Evolutionary conservation across 2,888 invertebrate species (phyloP).

Genomic region (Eucriotettix oculatus): DNA sequence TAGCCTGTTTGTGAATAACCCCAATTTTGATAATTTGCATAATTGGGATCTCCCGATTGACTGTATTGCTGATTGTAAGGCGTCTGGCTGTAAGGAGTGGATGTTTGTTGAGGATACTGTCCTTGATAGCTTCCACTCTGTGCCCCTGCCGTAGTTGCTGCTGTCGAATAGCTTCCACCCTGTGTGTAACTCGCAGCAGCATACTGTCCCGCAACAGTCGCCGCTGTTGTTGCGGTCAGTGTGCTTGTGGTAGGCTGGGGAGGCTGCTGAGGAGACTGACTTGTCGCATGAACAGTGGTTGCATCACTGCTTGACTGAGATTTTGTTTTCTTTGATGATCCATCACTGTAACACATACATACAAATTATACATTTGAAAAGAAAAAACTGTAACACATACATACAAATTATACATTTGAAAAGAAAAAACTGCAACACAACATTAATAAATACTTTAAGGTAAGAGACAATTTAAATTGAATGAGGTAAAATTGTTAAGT

Average conservation of each 20-base stretch:
- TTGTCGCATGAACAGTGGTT: neutral
- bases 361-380: neutral
- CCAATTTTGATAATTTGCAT: conserved; percentile 42
- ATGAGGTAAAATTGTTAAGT: no score
- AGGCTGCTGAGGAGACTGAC: conserved; percentile 1
- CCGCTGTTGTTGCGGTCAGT: conserved; percentile 1
- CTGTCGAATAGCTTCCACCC: conserved; percentile 15
- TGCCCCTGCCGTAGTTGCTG: conserved; percentile 25
- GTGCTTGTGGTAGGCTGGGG: conserved; percentile 5
- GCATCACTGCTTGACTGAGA: neutral
- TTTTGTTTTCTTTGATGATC: conserved; percentile 14
- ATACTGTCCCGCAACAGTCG: conserved; percentile 9
- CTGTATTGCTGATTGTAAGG: conserved; percentile 26
- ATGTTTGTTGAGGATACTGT: conserved; percentile 9
- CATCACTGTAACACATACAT: conserved; percentile 17
- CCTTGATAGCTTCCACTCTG: conserved; percentile 25
- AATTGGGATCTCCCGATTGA: conserved; percentile 35
- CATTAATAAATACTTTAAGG: no score
- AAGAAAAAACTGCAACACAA: no score
- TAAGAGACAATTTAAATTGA: no score
- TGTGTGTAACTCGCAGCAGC: conserved; percentile 6
- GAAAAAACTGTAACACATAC: no score
- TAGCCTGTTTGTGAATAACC: conserved; percentile 37
- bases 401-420: no score
- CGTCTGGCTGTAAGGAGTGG: conserved; percentile 11